These are phyloP conservation scores for Ceratoteleas bidentatus DNA, from an alignment of 1,140 invertebrate genomes.

Conservation along the genomic window DNA sequence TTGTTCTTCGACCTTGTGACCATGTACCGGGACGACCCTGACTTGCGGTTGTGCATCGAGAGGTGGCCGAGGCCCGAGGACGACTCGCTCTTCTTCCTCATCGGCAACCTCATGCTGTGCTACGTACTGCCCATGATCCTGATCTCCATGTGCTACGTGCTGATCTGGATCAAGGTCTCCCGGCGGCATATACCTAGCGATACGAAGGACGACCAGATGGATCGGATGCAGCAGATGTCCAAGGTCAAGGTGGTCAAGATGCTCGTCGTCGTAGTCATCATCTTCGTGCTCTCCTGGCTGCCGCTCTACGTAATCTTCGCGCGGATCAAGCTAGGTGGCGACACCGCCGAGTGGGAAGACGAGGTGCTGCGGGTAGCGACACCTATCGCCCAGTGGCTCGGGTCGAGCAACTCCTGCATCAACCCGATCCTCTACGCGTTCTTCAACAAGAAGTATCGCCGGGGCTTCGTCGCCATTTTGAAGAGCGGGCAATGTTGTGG, in stretches of 20 bases:
- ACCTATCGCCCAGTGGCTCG: slow-evolving; percentile 97
- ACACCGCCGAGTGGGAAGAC: slow-evolving; percentile 87
- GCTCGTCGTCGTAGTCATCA: slow-evolving; percentile 95
- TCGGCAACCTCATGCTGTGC: slow-evolving; percentile 93
- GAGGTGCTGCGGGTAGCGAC: slow-evolving; percentile 90
- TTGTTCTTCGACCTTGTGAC: slow-evolving; percentile 93
- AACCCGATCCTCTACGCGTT: slow-evolving; percentile 99
- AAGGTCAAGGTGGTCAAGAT: slow-evolving; percentile 98
- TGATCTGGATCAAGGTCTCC: slow-evolving; percentile 96
- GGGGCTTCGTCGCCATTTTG: slow-evolving; percentile 94
- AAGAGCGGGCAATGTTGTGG: slow-evolving; percentile 92
- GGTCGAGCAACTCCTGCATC: slow-evolving; percentile 97
- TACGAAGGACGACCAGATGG: slow-evolving; percentile 94
- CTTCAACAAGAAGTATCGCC: slow-evolving; percentile 97
- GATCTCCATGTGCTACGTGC: slow-evolving; percentile 94
- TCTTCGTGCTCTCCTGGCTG: slow-evolving; percentile 86
- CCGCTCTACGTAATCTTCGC: slow-evolving; percentile 85
- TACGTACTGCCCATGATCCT: slow-evolving; percentile 96
- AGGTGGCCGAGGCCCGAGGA: slow-evolving; percentile 91
- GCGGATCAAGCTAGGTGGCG: slow-evolving; percentile 90
- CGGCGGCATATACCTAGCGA: slow-evolving; percentile 93
- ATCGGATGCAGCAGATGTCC: slow-evolving; percentile 94
- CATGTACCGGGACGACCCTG: slow-evolving; percentile 86
- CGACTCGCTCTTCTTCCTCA: slow-evolving; percentile 92
- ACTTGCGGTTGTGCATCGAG: slow-evolving; percentile 89